Percentiles rank a stretch among this genome's conserved stretches.
These are phyloP conservation scores for Euthynnus affinis DNA, from an alignment of 2,797 vertebrate genomes.

Conservation along the genomic window DNA sequence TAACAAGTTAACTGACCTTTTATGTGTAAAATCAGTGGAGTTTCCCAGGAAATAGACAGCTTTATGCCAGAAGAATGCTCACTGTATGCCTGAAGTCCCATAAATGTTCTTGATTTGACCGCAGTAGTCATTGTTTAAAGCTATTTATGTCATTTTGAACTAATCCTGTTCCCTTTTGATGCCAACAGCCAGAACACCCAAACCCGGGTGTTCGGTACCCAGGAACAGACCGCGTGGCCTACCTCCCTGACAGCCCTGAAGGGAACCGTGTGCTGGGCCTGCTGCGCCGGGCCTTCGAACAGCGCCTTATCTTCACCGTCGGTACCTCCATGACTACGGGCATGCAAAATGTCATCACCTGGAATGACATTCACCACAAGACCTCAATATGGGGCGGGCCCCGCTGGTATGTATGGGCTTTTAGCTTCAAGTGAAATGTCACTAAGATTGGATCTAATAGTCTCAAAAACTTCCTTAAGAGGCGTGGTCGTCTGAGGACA, in stretches of 20 bases:
- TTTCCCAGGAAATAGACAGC: neutral
- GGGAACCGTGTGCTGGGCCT: constrained; percentile 94
- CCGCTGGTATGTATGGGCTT: constrained; percentile 87
- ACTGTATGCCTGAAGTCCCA: neutral
- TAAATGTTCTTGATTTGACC: neutral
- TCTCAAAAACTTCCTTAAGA: neutral
- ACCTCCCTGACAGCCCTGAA: constrained; percentile 96
- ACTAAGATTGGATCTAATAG: constrained; percentile 24
- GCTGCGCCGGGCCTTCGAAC: constrained; percentile 94
- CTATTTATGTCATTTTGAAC: neutral
- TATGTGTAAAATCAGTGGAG: neutral
- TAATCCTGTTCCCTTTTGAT: constrained; percentile 25
- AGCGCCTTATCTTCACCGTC: constrained; percentile 96
- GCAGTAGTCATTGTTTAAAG: neutral
- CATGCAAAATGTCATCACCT: constrained; percentile 96
- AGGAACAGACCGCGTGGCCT: constrained; percentile 94
- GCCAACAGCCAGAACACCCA: constrained; percentile 90
- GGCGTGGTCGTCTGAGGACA: constrained; percentile 3
- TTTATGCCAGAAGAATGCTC: neutral
- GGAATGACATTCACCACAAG: constrained; percentile 98
- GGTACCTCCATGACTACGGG: constrained; percentile 98
- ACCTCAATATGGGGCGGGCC: constrained; percentile 96
- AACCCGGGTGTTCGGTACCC: constrained; percentile 95
- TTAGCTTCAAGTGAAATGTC: neutral
- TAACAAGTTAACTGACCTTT: neutral